Percentiles rank a stretch among this genome's conserved stretches.
Evolutionary conservation across 1,140 invertebrate species (phyloP).

Genomic region (Littorina saxatilis): DNA sequence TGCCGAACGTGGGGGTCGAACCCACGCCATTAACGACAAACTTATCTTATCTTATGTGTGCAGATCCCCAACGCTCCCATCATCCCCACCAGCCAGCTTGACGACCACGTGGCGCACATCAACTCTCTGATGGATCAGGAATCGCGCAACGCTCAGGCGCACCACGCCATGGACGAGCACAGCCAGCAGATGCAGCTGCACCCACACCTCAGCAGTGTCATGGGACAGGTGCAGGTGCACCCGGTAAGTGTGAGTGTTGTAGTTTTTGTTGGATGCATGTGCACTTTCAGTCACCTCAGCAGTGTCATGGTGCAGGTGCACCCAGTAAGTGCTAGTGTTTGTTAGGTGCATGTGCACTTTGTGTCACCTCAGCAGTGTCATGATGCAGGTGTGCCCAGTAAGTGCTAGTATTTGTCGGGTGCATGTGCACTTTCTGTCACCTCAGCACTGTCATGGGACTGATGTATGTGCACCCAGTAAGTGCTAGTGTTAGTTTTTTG

Average conservation of each 20-base stretch:
- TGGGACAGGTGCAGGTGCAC: slow-evolving; percentile 64
- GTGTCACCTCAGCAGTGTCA: too few relatives aligned
- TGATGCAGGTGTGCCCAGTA: too few relatives aligned
- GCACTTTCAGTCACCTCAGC: slow-evolving; percentile 35
- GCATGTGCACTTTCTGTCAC: slow-evolving; percentile 20
- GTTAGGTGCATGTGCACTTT: too few relatives aligned
- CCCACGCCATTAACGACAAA: too few relatives aligned
- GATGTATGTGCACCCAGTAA: slow-evolving; percentile 52
- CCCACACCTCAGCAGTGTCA: slow-evolving; percentile 45
- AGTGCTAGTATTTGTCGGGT: too few relatives aligned
- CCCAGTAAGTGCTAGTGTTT: not conserved
- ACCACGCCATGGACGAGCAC: slow-evolving; percentile 38
- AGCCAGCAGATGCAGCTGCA: slow-evolving; percentile 48
- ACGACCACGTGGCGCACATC: slow-evolving; percentile 71
- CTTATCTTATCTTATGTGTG: too few relatives aligned
- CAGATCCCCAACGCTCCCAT: slow-evolving; percentile 67
- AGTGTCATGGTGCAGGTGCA: slow-evolving; percentile 59
- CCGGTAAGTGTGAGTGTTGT: too few relatives aligned
- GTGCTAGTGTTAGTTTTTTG: too few relatives aligned
- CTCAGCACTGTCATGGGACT: slow-evolving; percentile 51
- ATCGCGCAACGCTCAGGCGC: slow-evolving; percentile 19
- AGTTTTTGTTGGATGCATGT: too few relatives aligned
- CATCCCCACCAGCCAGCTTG: slow-evolving; percentile 71
- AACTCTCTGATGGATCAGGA: slow-evolving; percentile 57
- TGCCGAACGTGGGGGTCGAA: too few relatives aligned